These are phyloP conservation scores for Phocoena sinus DNA, from an alignment of 2,113 vertebrate genomes.

Conservation along the genomic window DNA sequence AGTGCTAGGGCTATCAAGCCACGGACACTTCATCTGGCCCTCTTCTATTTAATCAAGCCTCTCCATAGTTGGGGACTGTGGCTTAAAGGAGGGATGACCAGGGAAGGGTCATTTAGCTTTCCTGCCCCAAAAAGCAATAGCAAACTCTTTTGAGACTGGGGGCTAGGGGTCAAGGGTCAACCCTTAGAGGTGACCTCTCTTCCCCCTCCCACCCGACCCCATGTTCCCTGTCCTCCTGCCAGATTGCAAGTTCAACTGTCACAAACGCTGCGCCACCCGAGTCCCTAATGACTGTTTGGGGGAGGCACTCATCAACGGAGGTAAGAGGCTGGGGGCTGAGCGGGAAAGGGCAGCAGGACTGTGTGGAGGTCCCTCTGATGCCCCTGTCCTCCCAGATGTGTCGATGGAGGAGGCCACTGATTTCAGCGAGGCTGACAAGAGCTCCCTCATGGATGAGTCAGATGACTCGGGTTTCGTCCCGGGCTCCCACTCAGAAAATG, in stretches of 20 bases:
- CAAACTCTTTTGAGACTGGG: not conserved
- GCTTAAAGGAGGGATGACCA: not conserved
- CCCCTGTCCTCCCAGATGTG: slow-evolving; percentile 76
- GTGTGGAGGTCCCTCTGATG: not conserved
- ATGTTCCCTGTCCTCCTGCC: not conserved
- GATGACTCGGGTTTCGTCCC: slow-evolving; percentile 88
- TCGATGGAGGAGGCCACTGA: slow-evolving; percentile 89
- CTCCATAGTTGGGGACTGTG: not conserved
- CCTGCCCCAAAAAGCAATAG: not conserved
- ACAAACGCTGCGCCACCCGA: slow-evolving; percentile 90
- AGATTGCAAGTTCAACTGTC: slow-evolving; percentile 96
- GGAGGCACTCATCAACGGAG: slow-evolving; percentile 83
- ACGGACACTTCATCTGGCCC: too few species aligned
- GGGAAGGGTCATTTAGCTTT: not conserved
- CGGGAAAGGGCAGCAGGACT: not conserved
- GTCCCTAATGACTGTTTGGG: slow-evolving; percentile 92
- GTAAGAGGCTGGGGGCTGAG: slow-evolving; percentile 70
- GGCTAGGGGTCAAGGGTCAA: not conserved
- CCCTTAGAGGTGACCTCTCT: not conserved
- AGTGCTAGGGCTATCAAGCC: not conserved
- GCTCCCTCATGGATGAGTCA: slow-evolving; percentile 84
- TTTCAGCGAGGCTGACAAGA: slow-evolving; percentile 85
- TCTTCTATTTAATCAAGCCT: not conserved
- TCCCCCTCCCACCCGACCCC: not conserved
- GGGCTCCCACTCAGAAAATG: slow-evolving; percentile 85